A percentile compares a stretch with the other conserved stretches of the same genome.
These are phyloP conservation scores for Anticlea derivata DNA, from an alignment of 2,888 invertebrate species.

Conservation along the genomic window DNA sequence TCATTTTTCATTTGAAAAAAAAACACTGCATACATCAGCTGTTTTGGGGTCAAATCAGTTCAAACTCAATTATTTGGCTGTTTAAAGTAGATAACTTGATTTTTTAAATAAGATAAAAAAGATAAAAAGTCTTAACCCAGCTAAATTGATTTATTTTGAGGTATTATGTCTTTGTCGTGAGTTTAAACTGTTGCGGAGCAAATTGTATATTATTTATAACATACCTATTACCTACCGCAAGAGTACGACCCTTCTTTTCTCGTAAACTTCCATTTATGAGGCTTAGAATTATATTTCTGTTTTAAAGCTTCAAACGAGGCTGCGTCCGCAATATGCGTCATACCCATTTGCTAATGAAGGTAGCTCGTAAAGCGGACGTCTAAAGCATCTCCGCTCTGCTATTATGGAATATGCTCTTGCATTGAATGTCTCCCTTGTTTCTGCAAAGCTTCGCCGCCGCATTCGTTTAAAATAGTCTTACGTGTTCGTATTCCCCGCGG, in stretches of 20 bases:
- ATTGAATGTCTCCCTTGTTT: conserved; percentile 48
- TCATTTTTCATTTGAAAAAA: too few relatives aligned
- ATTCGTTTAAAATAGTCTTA: conserved; percentile 57
- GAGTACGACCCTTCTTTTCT: neutral
- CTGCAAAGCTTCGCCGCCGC: conserved; percentile 43
- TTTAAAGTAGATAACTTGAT: too few relatives aligned
- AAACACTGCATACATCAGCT: too few relatives aligned
- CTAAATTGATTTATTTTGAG: too few relatives aligned
- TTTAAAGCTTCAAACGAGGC: conserved; percentile 39
- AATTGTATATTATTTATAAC: too few relatives aligned
- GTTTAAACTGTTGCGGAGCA: too few relatives aligned
- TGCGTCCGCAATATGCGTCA: conserved; percentile 38
- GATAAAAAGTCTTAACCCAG: too few relatives aligned
- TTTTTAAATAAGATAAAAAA: too few relatives aligned
- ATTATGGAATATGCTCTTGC: conserved; percentile 44
- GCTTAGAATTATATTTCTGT: conserved; percentile 41
- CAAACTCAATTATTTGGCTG: too few relatives aligned
- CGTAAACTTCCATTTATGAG: conserved; percentile 15
- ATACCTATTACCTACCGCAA: conserved; percentile 12
- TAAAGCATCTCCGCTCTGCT: conserved; percentile 42
- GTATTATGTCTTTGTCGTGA: too few relatives aligned
- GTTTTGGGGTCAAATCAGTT: too few relatives aligned
- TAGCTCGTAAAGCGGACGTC: conserved; percentile 48
- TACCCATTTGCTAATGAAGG: conserved; percentile 59
- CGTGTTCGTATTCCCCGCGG: conserved; percentile 61